These are phyloP conservation scores for Aporophyla nigra DNA, from an alignment of 2,888 invertebrate species.

Conservation along the genomic window DNA sequence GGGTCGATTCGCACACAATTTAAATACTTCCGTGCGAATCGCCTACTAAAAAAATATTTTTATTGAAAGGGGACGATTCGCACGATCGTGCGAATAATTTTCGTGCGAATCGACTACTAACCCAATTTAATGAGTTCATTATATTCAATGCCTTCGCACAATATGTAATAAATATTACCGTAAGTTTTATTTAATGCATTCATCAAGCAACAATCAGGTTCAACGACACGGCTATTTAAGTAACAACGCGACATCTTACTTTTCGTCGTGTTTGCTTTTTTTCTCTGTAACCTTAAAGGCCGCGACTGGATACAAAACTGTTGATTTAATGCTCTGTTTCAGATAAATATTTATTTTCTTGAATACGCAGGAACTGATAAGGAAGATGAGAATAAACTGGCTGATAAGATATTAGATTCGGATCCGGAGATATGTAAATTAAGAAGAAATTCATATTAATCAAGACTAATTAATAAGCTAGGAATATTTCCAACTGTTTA, in stretches of 20 bases:
- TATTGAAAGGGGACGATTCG: too few species aligned
- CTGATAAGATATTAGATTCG: conserved; percentile 30
- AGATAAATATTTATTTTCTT: conserved; percentile 11
- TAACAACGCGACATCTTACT: conserved; percentile 74
- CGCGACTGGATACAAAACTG: conserved; percentile 44
- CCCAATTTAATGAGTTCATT: conserved; percentile 37
- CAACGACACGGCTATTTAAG: conserved; percentile 83
- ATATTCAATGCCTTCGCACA: conserved; percentile 26
- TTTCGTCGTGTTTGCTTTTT: conserved; percentile 72
- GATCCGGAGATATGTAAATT: not conserved
- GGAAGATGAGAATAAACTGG: conserved; percentile 5
- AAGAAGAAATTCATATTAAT: conserved; percentile 16
- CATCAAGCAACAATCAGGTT: conserved; percentile 77
- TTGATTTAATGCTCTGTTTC: conserved; percentile 44
- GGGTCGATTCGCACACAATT: too few species aligned
- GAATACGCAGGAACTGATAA: conserved; percentile 33
- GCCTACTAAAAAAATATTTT: too few species aligned
- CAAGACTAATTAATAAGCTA: conserved; percentile 18
- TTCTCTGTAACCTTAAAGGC: conserved; percentile 76
- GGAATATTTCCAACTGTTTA: conserved; percentile 32
- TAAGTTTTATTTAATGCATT: conserved; percentile 59
- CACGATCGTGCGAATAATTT: too few species aligned
- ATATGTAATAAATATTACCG: conserved; percentile 50
- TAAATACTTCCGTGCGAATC: too few species aligned
- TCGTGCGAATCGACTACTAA: too few species aligned